Evolutionary conservation across 2,797 vertebrate species (phyloP), one percentile per base, ranked within the genome.

Genomic region (Mallotus villosus): DNA sequence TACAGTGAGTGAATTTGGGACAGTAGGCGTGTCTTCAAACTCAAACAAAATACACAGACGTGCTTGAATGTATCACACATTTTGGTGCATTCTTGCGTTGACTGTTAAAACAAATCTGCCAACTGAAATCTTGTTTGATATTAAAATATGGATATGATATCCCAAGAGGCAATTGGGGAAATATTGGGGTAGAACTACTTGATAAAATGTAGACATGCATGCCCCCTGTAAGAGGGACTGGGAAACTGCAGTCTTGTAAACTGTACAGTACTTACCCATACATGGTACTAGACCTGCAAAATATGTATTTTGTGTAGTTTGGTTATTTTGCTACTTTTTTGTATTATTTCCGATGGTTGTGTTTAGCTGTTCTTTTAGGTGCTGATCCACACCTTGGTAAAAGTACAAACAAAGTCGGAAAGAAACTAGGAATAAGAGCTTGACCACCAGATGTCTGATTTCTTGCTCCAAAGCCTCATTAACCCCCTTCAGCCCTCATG

Each of bases 171-270:
- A 17, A 55, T 21, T 58, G 19, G 19, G 16, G 19, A 17, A 55
- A 17, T 55, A 55, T 55, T 55, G 51, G 51, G 51, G 19, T 8
- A 55, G n/a, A 60, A 14, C 11, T 22, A 21, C 2, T 12, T 6
- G 21, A 14, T 37, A 70, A 82, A 88, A 79, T 77, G 80, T 74
- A 86, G 84, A 82, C 86, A 81, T 82, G 90, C 75, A 85, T 88
- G 87, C 90, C 89, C 90, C 89, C 90, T 90, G 85, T 70, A 86
- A 89, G 88, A 87, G 74, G 79, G 78, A 84, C 68, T 6, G 5
- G 68, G 90, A 77, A 86, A 87, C 87, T 90, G 86, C 87, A 89
- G 75, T 61, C 77, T n/a, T 65, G 37, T 53, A 17, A 3, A 41
- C 37, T 11, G 11, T 41, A 41, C 41, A 46, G 41, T 12, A 14